phyloP scores from a whole-genome alignment of 2,113 vertebrate genomes.

The Elachura formosa region DNA sequence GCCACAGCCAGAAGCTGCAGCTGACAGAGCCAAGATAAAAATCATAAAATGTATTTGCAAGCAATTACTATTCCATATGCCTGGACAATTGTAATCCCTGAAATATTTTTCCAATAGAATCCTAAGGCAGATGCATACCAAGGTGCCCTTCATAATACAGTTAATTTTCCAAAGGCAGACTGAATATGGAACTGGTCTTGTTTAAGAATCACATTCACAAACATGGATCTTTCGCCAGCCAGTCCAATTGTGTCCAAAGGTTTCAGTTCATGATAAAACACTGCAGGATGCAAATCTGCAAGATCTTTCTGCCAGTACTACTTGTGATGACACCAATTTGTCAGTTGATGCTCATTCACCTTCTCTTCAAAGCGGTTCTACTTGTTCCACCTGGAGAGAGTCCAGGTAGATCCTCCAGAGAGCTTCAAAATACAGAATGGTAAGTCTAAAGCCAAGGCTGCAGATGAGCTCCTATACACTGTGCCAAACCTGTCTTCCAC shows the following conservation, averaged over 20 bases:
- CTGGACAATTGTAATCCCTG: not conserved
- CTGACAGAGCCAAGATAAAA: not conserved
- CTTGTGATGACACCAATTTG: not conserved
- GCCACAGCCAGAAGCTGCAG: not conserved
- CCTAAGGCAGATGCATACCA: not conserved
- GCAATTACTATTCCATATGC: not conserved
- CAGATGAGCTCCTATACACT: not conserved
- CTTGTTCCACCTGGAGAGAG: not conserved
- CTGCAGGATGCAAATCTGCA: not conserved
- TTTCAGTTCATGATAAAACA: not conserved
- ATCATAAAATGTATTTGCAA: not conserved
- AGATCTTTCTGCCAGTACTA: not conserved
- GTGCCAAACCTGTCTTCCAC: not conserved
- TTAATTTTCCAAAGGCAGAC: not conserved
- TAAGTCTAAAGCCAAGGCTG: not conserved
- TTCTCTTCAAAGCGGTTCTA: not conserved
- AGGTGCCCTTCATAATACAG: not conserved
- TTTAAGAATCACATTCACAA: not conserved
- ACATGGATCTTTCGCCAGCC: not conserved
- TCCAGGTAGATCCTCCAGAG: not conserved
- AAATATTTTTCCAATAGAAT: not conserved
- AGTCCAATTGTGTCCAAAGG: not conserved
- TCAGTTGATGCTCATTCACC: not conserved
- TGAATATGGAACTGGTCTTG: not conserved
- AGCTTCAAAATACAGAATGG: not conserved